These are phyloP conservation scores for Myocastor coypus DNA, from an alignment of 2,113 vertebrate species.

Conservation along the genomic window DNA sequence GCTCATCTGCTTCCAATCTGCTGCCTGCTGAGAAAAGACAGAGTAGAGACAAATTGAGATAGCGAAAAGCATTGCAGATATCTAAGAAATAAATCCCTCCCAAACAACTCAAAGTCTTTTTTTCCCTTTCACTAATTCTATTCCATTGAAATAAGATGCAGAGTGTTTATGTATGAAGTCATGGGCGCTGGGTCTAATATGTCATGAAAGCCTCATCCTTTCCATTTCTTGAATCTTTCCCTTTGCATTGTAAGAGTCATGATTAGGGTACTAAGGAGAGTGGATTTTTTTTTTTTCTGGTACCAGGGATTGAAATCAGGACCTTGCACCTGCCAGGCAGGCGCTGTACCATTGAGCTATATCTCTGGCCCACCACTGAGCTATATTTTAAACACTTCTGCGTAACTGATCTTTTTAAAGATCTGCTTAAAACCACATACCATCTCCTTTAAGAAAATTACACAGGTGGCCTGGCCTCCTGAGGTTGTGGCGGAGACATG, in stretches of 20 bases:
- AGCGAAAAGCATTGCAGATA: too few relatives aligned
- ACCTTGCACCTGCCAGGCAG: too few relatives aligned
- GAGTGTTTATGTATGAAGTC: not conserved
- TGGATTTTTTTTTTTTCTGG: too few relatives aligned
- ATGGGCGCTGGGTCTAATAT: fast-evolving
- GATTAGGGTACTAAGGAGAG: not conserved
- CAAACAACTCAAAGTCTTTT: too few relatives aligned
- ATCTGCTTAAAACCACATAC: not conserved
- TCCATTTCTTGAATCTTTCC: not conserved
- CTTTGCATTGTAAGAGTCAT: not conserved
- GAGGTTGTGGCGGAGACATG: not conserved
- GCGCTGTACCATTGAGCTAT: too few relatives aligned
- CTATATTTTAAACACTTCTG: not conserved
- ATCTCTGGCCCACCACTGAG: too few relatives aligned
- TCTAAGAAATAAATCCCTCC: not conserved
- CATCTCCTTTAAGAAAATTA: not conserved
- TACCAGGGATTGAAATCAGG: too few relatives aligned
- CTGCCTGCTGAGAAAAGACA: not conserved
- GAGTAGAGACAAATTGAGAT: not conserved
- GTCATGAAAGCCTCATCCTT: not conserved
- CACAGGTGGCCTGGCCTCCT: not conserved
- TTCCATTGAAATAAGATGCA: not conserved
- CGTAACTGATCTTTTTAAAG: not conserved
- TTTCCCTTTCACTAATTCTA: not conserved
- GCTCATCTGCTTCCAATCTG: fast-evolving